Evolutionary conservation across 2,888 invertebrate genomes (phyloP).

Genomic region (Agrochola lychnidis): DNA sequence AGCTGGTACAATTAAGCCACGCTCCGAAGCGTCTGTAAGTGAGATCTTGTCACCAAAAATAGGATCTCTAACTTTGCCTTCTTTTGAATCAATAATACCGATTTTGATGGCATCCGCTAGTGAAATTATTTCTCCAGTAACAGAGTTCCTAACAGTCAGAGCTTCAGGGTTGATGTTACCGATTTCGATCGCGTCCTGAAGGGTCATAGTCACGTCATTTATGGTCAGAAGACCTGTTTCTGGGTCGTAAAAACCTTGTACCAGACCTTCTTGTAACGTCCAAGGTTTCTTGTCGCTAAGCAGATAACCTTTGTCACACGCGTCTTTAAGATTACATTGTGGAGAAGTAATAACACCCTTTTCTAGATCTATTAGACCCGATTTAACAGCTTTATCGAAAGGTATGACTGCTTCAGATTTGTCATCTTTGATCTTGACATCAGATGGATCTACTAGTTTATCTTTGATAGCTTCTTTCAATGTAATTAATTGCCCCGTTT

Average conservation of each 20-base stretch:
- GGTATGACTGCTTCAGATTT: slow-evolving; percentile 92
- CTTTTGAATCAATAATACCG: slow-evolving; percentile 94
- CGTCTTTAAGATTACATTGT: slow-evolving; percentile 93
- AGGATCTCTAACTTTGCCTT: slow-evolving; percentile 95
- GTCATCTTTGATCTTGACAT: slow-evolving; percentile 94
- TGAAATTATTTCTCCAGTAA: slow-evolving; percentile 95
- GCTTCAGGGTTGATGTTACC: slow-evolving; percentile 95
- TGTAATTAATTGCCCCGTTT: slow-evolving; percentile 93
- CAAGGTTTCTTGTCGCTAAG: slow-evolving; percentile 95
- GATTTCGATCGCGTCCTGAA: slow-evolving; percentile 93
- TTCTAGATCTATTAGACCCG: slow-evolving; percentile 93
- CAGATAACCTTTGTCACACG: slow-evolving; percentile 95
- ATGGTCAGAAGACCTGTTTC: slow-evolving; percentile 93
- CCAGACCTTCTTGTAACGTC: slow-evolving; percentile 95
- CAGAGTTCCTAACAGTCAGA: slow-evolving; percentile 94
- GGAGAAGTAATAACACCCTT: slow-evolving; percentile 93
- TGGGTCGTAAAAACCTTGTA: slow-evolving; percentile 95
- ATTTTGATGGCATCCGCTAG: slow-evolving; percentile 94
- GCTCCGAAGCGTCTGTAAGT: slow-evolving; percentile 95
- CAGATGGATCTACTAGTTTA: slow-evolving; percentile 93
- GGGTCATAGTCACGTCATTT: slow-evolving; percentile 92
- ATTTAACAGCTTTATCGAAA: slow-evolving; percentile 93
- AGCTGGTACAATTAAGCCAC: slow-evolving; percentile 95
- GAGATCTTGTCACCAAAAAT: slow-evolving; percentile 93
- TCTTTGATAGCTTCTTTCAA: slow-evolving; percentile 94